Conservation (phyloP, 2,888 invertebrate genomes). For the Anoncus sp. region DNA sequence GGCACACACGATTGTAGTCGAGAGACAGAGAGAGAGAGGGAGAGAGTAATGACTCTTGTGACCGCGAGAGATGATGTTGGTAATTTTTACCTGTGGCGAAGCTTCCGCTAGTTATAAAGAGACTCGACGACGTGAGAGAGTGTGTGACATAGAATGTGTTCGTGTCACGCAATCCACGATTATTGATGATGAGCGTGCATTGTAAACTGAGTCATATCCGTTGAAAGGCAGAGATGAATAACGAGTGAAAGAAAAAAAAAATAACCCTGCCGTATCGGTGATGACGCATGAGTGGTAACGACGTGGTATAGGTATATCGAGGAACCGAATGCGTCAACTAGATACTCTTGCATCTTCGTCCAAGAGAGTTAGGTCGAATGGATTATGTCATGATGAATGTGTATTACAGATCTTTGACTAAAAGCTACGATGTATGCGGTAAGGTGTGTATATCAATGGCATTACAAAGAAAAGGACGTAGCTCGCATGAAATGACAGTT, state of each 20-base stretch:
- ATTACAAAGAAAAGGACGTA: background rate
- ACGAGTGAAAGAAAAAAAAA: slow-evolving; percentile 21
- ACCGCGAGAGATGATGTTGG: background rate
- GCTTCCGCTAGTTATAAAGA: slow-evolving; percentile 5
- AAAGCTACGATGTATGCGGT: background rate
- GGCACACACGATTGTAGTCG: no score
- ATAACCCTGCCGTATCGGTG: slow-evolving; percentile 1
- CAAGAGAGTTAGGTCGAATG: slow-evolving; percentile 3
- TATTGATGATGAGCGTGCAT: slow-evolving; percentile 58
- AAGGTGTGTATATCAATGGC: background rate
- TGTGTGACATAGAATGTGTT: slow-evolving; percentile 10
- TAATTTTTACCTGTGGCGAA: slow-evolving; percentile 22
- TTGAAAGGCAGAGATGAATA: slow-evolving; percentile 34
- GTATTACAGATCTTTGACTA: background rate
- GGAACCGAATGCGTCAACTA: slow-evolving; percentile 4
- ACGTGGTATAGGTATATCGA: slow-evolving; percentile 7
- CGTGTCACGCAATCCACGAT: slow-evolving; percentile 41
- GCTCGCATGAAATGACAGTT: background rate
- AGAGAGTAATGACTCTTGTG: slow-evolving; percentile 10
- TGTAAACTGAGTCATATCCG: slow-evolving; percentile 68
- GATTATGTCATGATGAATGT: background rate
- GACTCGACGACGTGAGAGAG: slow-evolving; percentile 28
- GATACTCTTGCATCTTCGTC: slow-evolving; percentile 17
- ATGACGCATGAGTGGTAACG: slow-evolving; percentile 16
- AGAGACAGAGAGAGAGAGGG: no score